Conservation (phyloP, 1,140 invertebrate genomes). For the Ostrea denselamellosa region DNA sequence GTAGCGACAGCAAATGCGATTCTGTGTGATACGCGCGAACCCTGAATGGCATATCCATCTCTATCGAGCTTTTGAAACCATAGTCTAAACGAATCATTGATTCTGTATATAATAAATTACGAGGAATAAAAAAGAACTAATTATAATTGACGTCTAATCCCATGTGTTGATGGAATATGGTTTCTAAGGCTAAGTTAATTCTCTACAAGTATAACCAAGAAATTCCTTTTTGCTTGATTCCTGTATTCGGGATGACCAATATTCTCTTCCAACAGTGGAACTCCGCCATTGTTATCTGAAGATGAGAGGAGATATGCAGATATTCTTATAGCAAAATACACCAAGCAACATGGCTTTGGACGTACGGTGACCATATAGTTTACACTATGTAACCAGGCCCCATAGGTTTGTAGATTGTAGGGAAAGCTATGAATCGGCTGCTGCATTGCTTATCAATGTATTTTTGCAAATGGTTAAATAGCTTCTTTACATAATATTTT, state of each 20-base stretch:
- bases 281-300: conserved; percentile 60
- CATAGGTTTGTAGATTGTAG: conserved; percentile 9
- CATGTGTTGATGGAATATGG: background rate
- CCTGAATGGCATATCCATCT: background rate
- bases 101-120: background rate
- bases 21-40: conserved; percentile 26
- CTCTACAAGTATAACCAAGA: background rate
- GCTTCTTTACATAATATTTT: conserved; percentile 12
- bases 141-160: background rate
- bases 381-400: background rate
- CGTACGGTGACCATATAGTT: conserved; percentile 31
- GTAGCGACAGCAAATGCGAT: background rate
- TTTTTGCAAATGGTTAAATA: background rate
- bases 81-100: background rate
- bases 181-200: background rate
- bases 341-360: conserved; percentile 63
- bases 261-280: conserved; percentile 34
- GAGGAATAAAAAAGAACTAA: background rate
- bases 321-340: conserved; percentile 72
- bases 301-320: conserved; percentile 71
- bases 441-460: background rate
- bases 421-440: conserved; percentile 9
- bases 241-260: conserved; percentile 19
- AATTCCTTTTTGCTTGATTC: background rate
- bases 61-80: conserved; percentile 6